phyloP scores from a whole-genome alignment of 1,140 invertebrate genomes.

The Aphaenogaster floridana region DNA sequence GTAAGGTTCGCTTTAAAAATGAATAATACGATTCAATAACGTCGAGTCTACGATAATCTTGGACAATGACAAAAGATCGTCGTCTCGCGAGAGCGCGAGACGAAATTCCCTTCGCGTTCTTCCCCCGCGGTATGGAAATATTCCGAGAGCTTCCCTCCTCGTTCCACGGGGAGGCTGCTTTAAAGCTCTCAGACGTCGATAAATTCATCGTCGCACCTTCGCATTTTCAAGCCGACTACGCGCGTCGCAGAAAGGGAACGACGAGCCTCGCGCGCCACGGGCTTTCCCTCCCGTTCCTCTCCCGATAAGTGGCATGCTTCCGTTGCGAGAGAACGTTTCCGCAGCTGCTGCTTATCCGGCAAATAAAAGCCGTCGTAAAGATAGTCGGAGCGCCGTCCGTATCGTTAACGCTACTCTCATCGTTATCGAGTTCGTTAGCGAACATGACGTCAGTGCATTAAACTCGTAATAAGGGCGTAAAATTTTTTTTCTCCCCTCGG shows the following conservation, averaged over 20 bases:
- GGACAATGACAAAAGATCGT: not conserved
- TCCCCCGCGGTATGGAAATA: slow-evolving; percentile 34
- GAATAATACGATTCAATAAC: slow-evolving; percentile 2
- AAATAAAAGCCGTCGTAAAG: slow-evolving; percentile 72
- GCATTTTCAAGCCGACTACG: slow-evolving; percentile 57
- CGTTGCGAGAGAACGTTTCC: slow-evolving; percentile 64
- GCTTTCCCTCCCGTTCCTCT: not conserved
- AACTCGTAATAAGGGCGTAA: slow-evolving; percentile 32
- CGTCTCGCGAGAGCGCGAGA: not conserved
- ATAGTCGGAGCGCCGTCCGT: slow-evolving; percentile 49
- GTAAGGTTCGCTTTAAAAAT: not conserved
- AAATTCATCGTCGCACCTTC: slow-evolving; percentile 53
- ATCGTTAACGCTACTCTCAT: slow-evolving; percentile 43
- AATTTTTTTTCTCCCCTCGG: not conserved
- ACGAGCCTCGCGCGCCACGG: not conserved
- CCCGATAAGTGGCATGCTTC: slow-evolving; percentile 50
- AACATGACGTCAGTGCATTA: slow-evolving; percentile 55
- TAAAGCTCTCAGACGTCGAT: slow-evolving; percentile 45
- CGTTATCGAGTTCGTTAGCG: slow-evolving; percentile 55
- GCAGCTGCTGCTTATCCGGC: slow-evolving; percentile 70
- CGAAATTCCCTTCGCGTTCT: not conserved
- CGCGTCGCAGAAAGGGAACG: slow-evolving; percentile 1
- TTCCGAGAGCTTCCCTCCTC: not conserved
- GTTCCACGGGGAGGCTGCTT: not conserved
- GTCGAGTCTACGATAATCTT: not conserved